A percentile compares a stretch with the other conserved stretches of the same genome.
Evolutionary conservation across 2,113 vertebrate species (phyloP).

Genomic region (Mobula birostris): DNA sequence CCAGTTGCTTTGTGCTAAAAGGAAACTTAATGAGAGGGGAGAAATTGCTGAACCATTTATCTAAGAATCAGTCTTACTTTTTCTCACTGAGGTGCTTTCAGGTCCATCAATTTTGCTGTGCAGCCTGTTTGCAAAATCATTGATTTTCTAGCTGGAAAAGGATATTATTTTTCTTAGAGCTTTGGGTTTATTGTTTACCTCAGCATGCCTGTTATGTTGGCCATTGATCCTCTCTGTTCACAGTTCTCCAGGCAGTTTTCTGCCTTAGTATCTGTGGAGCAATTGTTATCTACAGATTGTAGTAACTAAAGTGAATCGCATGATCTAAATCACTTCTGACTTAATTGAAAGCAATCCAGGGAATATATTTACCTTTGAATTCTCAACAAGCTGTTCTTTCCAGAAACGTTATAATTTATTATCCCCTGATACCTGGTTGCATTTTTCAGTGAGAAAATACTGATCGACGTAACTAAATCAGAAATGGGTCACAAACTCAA

Average conservation of each 20-base stretch:
- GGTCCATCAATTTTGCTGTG: not conserved
- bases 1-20: not conserved
- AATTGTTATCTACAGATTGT: not conserved
- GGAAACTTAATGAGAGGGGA: not conserved
- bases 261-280: not conserved
- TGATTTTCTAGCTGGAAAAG: not conserved
- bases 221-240: not conserved
- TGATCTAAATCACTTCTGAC: not conserved
- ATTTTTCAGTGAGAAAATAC: not conserved
- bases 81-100: not conserved
- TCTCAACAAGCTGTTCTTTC: not conserved
- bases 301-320: not conserved
- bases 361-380: not conserved
- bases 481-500: not conserved
- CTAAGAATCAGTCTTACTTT: conserved; percentile 9
- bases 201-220: not conserved
- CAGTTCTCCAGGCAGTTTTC: not conserved
- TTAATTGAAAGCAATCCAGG: not conserved
- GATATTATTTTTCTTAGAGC: not conserved
- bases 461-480: not conserved
- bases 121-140: not conserved
- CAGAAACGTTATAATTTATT: not conserved
- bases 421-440: not conserved
- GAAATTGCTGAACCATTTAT: not conserved
- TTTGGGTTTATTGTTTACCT: not conserved